A percentile compares a stretch with the other conserved stretches of the same genome.
phyloP scores from a whole-genome alignment of 2,888 invertebrate species.

The Oxycera nigricornis region DNA sequence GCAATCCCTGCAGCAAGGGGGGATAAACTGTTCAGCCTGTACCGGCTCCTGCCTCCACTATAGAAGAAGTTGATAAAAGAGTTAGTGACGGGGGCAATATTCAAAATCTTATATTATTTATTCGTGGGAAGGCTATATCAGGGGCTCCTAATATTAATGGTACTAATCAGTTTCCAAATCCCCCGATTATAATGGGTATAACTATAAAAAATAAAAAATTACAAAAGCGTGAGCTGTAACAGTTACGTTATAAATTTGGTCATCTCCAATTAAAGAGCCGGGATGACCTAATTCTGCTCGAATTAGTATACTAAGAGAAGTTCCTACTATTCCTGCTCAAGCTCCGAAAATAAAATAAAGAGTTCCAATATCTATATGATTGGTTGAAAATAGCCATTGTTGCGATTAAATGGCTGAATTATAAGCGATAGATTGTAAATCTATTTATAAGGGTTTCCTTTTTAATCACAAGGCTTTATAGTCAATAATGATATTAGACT shows the following conservation, averaged over 20 bases:
- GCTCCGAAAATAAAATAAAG: constrained; percentile 66
- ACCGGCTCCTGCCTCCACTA: constrained; percentile 74
- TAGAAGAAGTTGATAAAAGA: constrained; percentile 69
- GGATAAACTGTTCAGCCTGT: constrained; percentile 83
- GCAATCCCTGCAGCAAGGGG: constrained; percentile 69
- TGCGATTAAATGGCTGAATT: constrained; percentile 70
- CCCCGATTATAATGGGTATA: constrained; percentile 78
- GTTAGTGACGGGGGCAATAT: constrained; percentile 72
- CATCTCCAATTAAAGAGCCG: constrained; percentile 72
- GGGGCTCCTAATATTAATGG: constrained; percentile 79
- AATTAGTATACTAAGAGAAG: constrained; percentile 74
- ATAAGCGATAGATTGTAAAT: constrained; percentile 72
- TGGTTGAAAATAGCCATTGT: constrained; percentile 73
- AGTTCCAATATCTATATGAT: constrained; percentile 33
- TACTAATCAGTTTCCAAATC: constrained; percentile 83
- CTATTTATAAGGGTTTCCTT: constrained; percentile 66
- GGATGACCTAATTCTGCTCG: constrained; percentile 74
- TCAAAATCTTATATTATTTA: constrained; percentile 88
- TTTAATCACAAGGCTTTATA: constrained; percentile 67
- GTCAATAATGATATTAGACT: constrained; percentile 68
- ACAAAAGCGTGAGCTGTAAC: constrained; percentile 82
- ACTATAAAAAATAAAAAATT: constrained; percentile 84
- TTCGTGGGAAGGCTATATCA: constrained; percentile 82
- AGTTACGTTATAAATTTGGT: constrained; percentile 80
- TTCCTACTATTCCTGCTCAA: constrained; percentile 75